These are phyloP conservation scores for Corvus moneduloides DNA, from an alignment of 2,113 vertebrate genomes.

Conservation along the genomic window DNA sequence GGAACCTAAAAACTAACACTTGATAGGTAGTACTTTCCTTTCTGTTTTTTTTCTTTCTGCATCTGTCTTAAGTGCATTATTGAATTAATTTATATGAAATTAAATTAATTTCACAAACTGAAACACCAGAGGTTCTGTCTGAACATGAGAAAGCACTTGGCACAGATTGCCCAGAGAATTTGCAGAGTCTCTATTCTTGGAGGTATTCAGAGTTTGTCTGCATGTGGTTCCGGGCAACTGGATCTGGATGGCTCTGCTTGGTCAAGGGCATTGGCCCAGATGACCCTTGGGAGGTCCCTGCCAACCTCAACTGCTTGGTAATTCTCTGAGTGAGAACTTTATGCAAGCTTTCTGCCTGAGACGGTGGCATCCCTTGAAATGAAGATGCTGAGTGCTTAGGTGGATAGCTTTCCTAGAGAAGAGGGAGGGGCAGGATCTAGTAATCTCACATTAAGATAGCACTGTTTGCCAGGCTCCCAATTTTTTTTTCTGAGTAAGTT, in stretches of 20 bases:
- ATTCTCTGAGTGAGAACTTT: background rate
- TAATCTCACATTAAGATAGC: background rate
- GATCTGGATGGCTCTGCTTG: background rate
- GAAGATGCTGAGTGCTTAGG: background rate
- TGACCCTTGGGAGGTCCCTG: background rate
- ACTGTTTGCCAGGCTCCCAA: background rate
- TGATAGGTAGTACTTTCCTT: background rate
- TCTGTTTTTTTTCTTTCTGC: background rate
- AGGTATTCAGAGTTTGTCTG: background rate
- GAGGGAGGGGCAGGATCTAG: background rate
- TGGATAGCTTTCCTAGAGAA: background rate
- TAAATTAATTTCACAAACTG: background rate
- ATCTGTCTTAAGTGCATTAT: background rate
- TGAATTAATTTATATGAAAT: background rate
- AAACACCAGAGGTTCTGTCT: background rate
- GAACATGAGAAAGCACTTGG: background rate
- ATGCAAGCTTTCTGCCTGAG: background rate
- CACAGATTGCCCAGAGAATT: background rate
- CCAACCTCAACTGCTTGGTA: background rate
- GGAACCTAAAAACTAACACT: background rate
- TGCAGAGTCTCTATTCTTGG: background rate
- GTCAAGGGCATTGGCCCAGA: background rate
- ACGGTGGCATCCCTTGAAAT: background rate
- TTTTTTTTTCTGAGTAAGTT: background rate
- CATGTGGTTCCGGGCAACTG: rapidly evolving